A percentile compares a stretch with the other conserved stretches of the same genome.
Conservation (phyloP, 1,140 invertebrate genomes). For the Dermatophagoides farinae region DNA sequence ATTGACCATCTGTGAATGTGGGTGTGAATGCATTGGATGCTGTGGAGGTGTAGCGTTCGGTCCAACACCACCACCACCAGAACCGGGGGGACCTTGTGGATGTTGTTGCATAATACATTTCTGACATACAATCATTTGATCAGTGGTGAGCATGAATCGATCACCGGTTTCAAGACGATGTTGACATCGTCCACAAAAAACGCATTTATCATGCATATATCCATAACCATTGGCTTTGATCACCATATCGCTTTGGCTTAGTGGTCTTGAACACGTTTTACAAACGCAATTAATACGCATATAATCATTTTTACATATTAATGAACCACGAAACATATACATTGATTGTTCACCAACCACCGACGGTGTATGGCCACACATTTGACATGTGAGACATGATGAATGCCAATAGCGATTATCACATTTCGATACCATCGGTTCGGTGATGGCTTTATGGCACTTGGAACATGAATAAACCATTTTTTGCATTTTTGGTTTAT, state of each 20-base stretch:
- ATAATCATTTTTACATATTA: conserved; percentile 2
- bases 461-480: neutral
- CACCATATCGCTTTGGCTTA: neutral
- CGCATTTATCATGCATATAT: neutral
- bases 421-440: neutral
- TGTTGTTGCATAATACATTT: neutral
- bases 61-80: neutral
- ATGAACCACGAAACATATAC: neutral
- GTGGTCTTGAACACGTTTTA: neutral
- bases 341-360: neutral
- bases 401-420: conserved; percentile 8
- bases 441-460: neutral
- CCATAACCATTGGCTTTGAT: neutral
- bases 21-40: too few relatives aligned
- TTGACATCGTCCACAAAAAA: neutral
- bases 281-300: neutral
- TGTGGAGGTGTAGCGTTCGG: too few relatives aligned
- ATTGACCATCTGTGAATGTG: too few relatives aligned
- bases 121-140: neutral
- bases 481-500: too few relatives aligned
- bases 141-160: neutral
- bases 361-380: neutral
- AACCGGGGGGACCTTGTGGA: neutral
- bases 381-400: neutral
- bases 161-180: neutral